Evolutionary conservation across 2,797 vertebrate genomes (phyloP).

Genomic region (Stomatorhinus walkeri): DNA sequence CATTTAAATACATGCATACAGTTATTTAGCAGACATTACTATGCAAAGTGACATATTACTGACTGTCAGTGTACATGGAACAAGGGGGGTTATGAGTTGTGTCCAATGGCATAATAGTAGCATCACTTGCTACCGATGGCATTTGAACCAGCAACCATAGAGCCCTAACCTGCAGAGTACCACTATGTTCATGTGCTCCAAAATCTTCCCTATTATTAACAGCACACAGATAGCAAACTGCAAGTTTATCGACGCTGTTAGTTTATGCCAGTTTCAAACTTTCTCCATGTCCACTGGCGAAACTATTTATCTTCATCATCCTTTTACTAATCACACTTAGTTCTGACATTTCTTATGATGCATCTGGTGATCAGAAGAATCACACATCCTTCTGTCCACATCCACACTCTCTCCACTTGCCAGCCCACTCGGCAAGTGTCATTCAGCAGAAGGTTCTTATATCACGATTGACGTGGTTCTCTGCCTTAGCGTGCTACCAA

Average conservation of each 20-base stretch:
- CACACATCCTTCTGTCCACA: slow-evolving; percentile 15
- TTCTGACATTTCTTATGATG: slow-evolving; percentile 15
- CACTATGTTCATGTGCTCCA: not conserved
- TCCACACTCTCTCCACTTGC: slow-evolving; percentile 10
- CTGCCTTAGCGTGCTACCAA: not conserved
- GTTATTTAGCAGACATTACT: not conserved
- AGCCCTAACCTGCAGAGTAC: not conserved
- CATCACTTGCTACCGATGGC: not conserved
- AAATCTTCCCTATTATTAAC: not conserved
- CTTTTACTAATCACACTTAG: slow-evolving; percentile 17
- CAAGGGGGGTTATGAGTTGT: not conserved
- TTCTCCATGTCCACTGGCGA: not conserved
- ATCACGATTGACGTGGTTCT: slow-evolving; percentile 16
- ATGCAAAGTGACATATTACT: not conserved
- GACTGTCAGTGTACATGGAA: not conserved
- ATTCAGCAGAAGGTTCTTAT: slow-evolving; percentile 18
- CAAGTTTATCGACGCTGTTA: not conserved
- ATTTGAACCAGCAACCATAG: not conserved
- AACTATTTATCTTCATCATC: slow-evolving; percentile 14
- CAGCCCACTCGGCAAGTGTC: slow-evolving; percentile 17
- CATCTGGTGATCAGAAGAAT: slow-evolving; percentile 12
- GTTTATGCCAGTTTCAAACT: slow-evolving; percentile 1
- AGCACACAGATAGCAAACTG: not conserved
- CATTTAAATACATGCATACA: not conserved
- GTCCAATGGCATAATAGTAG: not conserved